Evolutionary conservation across 1,140 invertebrate genomes (phyloP).

Genomic region (Colletes latitarsis): DNA sequence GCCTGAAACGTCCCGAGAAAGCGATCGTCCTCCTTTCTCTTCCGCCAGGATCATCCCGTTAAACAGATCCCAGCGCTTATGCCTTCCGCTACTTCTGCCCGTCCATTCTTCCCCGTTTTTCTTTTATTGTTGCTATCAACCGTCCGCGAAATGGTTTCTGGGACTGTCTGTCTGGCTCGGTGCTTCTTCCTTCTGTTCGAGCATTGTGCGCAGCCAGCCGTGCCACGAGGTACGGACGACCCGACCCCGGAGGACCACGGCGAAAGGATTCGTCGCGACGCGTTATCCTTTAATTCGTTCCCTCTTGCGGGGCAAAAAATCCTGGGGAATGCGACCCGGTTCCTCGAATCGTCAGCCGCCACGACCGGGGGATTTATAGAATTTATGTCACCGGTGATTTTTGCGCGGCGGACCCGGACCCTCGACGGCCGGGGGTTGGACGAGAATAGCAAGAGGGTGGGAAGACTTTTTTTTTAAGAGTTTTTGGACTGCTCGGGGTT

Average conservation of each 20-base stretch:
- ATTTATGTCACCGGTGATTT: slow-evolving; percentile 31
- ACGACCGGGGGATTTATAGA: slow-evolving; percentile 15
- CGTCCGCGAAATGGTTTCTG: slow-evolving; percentile 70
- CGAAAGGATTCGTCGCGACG: slow-evolving; percentile 59
- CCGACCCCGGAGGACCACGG: slow-evolving; percentile 30
- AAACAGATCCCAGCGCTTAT: slow-evolving; percentile 67
- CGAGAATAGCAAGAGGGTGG: too few species aligned
- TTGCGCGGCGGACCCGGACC: background rate
- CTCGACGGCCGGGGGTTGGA: background rate
- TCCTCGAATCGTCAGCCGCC: background rate
- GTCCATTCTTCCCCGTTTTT: slow-evolving; percentile 34
- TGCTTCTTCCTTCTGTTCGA: slow-evolving; percentile 52
- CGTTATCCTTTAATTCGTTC: slow-evolving; percentile 58
- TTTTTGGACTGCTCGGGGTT: background rate
- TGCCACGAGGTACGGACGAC: slow-evolving; percentile 24
- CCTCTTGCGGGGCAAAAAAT: slow-evolving; percentile 12
- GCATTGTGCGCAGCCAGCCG: slow-evolving; percentile 57
- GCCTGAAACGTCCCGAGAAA: slow-evolving; percentile 71
- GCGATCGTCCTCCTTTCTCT: slow-evolving; percentile 63
- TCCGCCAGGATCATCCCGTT: slow-evolving; percentile 69
- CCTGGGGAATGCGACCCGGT: slow-evolving; percentile 4
- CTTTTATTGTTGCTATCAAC: slow-evolving; percentile 63
- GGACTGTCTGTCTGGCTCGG: slow-evolving; percentile 60
- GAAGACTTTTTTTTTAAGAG: background rate
- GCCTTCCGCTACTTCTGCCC: slow-evolving; percentile 18